Percentiles rank a stretch among this genome's conserved stretches.
These are phyloP conservation scores for Acanthaster planci DNA, from an alignment of 35 echinoderm and acorn worm species.

Conservation along the genomic window DNA sequence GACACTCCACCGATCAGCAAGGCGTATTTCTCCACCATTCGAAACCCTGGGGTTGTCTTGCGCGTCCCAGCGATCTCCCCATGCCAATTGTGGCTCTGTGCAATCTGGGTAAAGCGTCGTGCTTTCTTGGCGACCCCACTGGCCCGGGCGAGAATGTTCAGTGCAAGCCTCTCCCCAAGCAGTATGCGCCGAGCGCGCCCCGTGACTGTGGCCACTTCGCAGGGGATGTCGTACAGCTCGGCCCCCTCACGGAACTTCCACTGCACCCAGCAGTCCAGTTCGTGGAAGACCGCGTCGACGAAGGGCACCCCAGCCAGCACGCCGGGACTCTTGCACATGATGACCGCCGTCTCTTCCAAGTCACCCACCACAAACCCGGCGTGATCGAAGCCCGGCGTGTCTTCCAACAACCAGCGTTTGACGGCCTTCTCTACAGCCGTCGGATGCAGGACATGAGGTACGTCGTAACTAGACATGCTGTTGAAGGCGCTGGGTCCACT, in stretches of 20 bases:
- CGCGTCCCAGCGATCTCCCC: constrained; percentile 87
- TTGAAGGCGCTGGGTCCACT: neutral
- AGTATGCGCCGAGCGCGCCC: constrained; percentile 83
- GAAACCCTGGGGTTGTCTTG: constrained; percentile 96
- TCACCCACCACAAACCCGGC: constrained; percentile 93
- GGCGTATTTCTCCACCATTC: constrained; percentile 92
- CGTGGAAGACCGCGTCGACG: constrained; percentile 83
- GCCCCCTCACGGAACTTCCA: constrained; percentile 76
- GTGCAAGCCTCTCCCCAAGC: constrained; percentile 76
- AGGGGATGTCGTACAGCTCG: constrained; percentile 54
- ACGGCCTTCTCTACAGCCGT: constrained; percentile 53
- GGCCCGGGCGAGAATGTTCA: constrained; percentile 82
- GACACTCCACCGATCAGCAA: constrained; percentile 85
- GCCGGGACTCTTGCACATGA: constrained; percentile 90
- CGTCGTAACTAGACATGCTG: neutral
- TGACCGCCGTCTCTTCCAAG: constrained; percentile 75
- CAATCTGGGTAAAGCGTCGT: constrained; percentile 59
- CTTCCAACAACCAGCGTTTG: constrained; percentile 73
- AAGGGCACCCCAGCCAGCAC: constrained; percentile 94
- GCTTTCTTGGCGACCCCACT: constrained; percentile 85
- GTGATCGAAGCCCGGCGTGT: constrained; percentile 90
- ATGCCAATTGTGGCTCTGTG: constrained; percentile 59
- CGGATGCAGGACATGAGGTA: constrained; percentile 42
- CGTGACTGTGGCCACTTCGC: constrained; percentile 67
- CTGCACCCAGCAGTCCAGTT: constrained; percentile 70